Evolutionary conservation across 2,113 vertebrate species (phyloP).

Genomic region (Vimba vimba): DNA sequence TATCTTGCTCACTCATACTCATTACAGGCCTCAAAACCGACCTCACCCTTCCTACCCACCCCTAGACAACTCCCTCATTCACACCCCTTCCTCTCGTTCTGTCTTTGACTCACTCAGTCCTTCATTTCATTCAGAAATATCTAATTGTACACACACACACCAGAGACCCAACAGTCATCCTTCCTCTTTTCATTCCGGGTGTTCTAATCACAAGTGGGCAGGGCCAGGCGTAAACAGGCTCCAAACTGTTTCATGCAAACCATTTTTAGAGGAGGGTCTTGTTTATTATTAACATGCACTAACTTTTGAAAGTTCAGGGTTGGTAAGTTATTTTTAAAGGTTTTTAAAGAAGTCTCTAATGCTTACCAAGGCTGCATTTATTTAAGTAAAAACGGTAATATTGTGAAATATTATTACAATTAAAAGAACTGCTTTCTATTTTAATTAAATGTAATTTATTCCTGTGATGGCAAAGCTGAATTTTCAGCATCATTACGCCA

Average conservation of each 20-base stretch:
- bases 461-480: not conserved
- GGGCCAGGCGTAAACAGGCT: not conserved
- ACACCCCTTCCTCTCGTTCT: constrained; percentile 35
- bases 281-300: not conserved
- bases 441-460: not conserved
- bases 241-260: not conserved
- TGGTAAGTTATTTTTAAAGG: not conserved
- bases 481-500: not conserved
- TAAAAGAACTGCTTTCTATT: not conserved
- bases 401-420: not conserved
- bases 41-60: constrained; percentile 14
- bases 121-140: constrained; percentile 64
- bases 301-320: not conserved
- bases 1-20: not conserved
- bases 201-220: not conserved
- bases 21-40: not conserved
- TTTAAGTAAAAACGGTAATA: not conserved
- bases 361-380: not conserved
- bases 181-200: not conserved
- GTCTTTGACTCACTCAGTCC: constrained; percentile 66
- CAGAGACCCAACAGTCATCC: not conserved
- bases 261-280: not conserved
- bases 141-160: constrained; percentile 36
- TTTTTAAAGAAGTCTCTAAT: not conserved
- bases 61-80: constrained; percentile 8